A percentile compares a stretch with the other conserved stretches of the same genome.
phyloP scores from a whole-genome alignment of 2,888 invertebrate genomes.

The Tenthredo scrophulariae region DNA sequence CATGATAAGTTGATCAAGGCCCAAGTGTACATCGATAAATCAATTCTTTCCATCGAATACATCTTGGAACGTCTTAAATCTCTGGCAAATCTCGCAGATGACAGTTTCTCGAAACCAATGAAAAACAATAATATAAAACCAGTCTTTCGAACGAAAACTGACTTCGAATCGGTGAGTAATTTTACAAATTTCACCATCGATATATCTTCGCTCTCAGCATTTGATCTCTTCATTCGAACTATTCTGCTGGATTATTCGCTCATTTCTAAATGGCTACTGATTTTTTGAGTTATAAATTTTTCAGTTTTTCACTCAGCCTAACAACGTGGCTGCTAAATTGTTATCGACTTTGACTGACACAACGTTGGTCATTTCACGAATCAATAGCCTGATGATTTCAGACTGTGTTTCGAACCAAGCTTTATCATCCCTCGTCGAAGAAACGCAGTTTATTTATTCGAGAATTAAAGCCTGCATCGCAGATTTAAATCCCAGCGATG shows the following conservation, averaged over 20 bases:
- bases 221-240: background rate
- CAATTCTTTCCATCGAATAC: slow-evolving; percentile 14
- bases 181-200: background rate
- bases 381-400: slow-evolving; percentile 24
- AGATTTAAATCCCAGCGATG: background rate
- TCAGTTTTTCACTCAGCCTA: background rate
- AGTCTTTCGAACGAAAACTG: background rate
- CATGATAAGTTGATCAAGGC: background rate
- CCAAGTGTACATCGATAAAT: background rate
- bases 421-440: background rate
- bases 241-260: background rate
- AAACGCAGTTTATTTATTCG: background rate
- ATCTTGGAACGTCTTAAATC: background rate
- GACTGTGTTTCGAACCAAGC: background rate
- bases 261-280: background rate
- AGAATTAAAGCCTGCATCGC: slow-evolving; percentile 7
- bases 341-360: slow-evolving; percentile 13
- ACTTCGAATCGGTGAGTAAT: background rate
- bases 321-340: background rate
- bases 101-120: background rate
- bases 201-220: background rate
- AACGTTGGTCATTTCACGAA: background rate
- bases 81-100: background rate
- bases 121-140: background rate
- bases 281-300: background rate